Base-by-base conservation (phyloP, 2,888 invertebrate genomes). In the Ommatoiulus sabulosus region DNA sequence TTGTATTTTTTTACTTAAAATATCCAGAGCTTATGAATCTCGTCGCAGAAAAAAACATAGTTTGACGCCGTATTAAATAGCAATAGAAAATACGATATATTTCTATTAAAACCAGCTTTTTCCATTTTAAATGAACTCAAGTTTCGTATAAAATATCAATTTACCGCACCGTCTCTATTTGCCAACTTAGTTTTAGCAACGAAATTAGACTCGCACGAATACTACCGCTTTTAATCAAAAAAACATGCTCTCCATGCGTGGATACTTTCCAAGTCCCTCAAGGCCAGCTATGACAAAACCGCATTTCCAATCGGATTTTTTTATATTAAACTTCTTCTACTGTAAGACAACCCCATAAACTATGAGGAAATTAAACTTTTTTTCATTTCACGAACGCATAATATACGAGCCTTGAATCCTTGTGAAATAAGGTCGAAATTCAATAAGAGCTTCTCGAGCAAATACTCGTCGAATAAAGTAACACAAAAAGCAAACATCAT, bases 321-420 rank as follows among this genome's bases (percentile, higher is more conserved):
- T 35, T 80, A 80, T 80, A 80, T 80, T 80, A 80, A 35, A 80
- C 80, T 80, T 80, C 4, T 15, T 3, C 15, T 12, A 80, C 80
- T 12, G 5, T 80, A 80, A 35, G 35, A 80, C 80, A 80, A 12
- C 12, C 35, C 35, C 80, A 80, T 80, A 35, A 80, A 80, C 80
- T 80, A 80, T 12, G 35, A 80, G 43, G 80, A 80, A 80, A 80
- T 80, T 80, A 80, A 80, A 80, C 35, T 80, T 80, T 80, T 35
- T 35, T 80, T 80, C 80, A 35, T 80, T 35, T 35, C 80, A 80
- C 80, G 35, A 35, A 35, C 35, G 35, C 80, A 12, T 24, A 43
- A 80, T 15, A 80, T 80, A 35, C 72, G 24, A 72, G 7, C 20
- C 10, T 24, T 15, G 12, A 35, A 12, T 35, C 12, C 80, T 15